Percentiles rank a stretch among this genome's conserved stretches.
These are phyloP conservation scores for Spinibarbus caldwelli DNA, from an alignment of 2,797 vertebrate species.

Conservation along the genomic window DNA sequence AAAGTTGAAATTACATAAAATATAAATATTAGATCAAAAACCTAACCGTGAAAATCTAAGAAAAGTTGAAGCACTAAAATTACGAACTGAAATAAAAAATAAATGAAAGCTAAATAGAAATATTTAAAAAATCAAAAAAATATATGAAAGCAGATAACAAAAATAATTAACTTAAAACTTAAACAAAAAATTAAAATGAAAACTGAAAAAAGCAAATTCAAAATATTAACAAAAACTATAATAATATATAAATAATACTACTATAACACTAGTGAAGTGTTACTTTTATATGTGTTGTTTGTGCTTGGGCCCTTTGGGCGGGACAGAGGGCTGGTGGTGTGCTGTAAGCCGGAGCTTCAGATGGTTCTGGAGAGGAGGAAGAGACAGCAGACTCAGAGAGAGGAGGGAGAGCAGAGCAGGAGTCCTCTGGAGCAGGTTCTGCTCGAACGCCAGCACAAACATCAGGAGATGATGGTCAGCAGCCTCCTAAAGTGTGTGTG, in stretches of 20 bases:
- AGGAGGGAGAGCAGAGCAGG: slow-evolving; percentile 69
- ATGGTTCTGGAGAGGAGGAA: slow-evolving; percentile 76
- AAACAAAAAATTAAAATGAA: background rate
- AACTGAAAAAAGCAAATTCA: background rate
- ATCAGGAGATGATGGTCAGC: slow-evolving; percentile 70
- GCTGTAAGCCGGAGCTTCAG: slow-evolving; percentile 77
- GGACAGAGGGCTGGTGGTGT: slow-evolving; percentile 73
- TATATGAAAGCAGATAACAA: too few species aligned
- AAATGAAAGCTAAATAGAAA: too few species aligned
- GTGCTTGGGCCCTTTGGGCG: slow-evolving; percentile 50
- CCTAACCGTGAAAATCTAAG: too few species aligned
- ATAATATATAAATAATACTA: background rate
- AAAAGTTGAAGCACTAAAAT: too few species aligned
- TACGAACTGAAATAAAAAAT: too few species aligned
- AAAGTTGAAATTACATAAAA: too few species aligned
- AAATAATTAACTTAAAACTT: too few species aligned
- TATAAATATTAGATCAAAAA: too few species aligned
- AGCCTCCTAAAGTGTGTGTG: slow-evolving; percentile 1
- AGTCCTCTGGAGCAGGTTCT: slow-evolving; percentile 75
- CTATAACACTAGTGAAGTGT: background rate
- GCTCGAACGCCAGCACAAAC: slow-evolving; percentile 74
- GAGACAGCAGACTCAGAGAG: slow-evolving; percentile 69
- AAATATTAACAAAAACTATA: too few species aligned
- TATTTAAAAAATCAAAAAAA: too few species aligned
- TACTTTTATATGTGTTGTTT: slow-evolving; percentile 34